Conservation (phyloP, 92 coral and sea anemone genomes). For the Porites evermanni region DNA sequence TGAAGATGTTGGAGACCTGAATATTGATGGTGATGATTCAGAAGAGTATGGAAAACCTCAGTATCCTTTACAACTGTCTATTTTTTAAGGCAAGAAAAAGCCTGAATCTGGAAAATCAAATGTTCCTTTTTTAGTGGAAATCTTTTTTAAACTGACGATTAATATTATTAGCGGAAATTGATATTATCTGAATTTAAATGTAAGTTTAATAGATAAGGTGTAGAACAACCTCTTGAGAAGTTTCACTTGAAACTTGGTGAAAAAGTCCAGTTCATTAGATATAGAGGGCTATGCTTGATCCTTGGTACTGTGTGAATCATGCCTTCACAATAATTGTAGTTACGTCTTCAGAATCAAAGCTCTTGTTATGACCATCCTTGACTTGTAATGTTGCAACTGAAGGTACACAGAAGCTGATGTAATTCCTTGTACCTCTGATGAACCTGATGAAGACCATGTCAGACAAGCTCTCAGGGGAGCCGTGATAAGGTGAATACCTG, state of each 20-base stretch:
- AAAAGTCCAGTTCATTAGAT: not conserved
- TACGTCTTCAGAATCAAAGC: not conserved
- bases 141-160: too few relatives aligned
- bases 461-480: slow-evolving; percentile 91
- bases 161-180: too few relatives aligned
- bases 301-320: not conserved
- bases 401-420: slow-evolving; percentile 88
- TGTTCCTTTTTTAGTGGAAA: too few relatives aligned
- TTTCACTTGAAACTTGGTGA: not conserved
- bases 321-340: not conserved
- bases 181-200: too few relatives aligned
- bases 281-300: not conserved
- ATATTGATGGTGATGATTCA: slow-evolving; percentile 90
- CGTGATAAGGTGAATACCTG: slow-evolving; percentile 28
- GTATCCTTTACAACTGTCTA: slow-evolving; percentile 69
- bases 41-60: slow-evolving; percentile 93
- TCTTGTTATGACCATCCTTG: slow-evolving; percentile 12
- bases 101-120: not conserved
- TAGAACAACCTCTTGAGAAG: too few relatives aligned
- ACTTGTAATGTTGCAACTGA: not conserved
- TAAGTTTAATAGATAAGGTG: too few relatives aligned
- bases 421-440: slow-evolving; percentile 84
- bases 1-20: slow-evolving; percentile 86
- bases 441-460: slow-evolving; percentile 81
- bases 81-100: not conserved